A percentile compares a stretch with the other conserved stretches of the same genome.
Evolutionary conservation across 2,888 invertebrate species (phyloP).

Genomic region (Mayetiola destructor): DNA sequence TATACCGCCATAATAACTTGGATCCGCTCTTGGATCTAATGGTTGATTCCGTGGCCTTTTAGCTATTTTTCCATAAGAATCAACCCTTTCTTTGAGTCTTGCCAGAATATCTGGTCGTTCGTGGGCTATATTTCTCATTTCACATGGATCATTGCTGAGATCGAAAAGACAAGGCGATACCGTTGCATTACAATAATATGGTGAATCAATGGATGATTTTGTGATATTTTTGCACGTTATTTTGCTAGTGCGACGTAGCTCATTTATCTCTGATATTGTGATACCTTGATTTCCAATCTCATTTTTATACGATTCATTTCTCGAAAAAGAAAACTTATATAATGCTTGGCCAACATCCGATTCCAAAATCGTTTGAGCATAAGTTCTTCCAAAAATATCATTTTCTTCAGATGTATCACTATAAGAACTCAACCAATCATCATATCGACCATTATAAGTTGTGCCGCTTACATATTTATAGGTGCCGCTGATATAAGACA

Average conservation of each 20-base stretch:
- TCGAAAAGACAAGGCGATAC: conserved; percentile 38
- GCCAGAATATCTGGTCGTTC: conserved; percentile 21
- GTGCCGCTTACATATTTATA: conserved; percentile 32
- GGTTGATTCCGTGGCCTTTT: conserved; percentile 35
- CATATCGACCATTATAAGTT: conserved; percentile 23
- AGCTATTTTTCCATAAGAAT: conserved; percentile 33
- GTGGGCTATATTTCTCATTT: conserved; percentile 28
- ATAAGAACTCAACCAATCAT: conserved; percentile 22
- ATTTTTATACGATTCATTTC: neutral
- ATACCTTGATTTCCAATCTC: neutral
- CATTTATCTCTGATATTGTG: neutral
- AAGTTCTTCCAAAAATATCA: conserved; percentile 23
- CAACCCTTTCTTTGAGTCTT: conserved; percentile 34
- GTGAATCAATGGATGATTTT: neutral
- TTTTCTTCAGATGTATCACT: conserved; percentile 23
- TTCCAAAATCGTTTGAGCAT: conserved; percentile 23
- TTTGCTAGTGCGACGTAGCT: neutral
- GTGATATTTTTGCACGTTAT: neutral
- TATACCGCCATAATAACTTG: conserved; percentile 38
- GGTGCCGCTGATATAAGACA: conserved; percentile 23
- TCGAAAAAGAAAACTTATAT: conserved; percentile 16
- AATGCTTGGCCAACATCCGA: conserved; percentile 23
- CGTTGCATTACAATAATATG: conserved; percentile 25
- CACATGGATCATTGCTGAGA: conserved; percentile 39
- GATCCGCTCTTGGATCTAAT: conserved; percentile 37